Conservation (phyloP, 2,113 vertebrate species). For the Cololabis saira region DNA sequence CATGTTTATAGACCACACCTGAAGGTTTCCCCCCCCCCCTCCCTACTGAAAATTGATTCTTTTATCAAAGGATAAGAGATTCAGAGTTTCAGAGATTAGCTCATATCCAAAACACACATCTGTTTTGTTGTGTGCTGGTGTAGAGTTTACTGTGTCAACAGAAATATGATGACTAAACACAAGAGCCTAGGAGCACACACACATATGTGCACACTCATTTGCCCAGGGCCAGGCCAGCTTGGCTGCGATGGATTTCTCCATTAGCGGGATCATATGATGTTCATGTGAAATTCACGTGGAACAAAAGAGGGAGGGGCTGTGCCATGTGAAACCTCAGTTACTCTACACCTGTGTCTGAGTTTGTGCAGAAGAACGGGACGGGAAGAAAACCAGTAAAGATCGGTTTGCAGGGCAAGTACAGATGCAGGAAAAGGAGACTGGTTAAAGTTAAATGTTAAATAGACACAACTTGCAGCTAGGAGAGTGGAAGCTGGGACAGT, state of each 20-base stretch:
- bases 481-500: no score
- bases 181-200: conserved; percentile 28
- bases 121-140: conserved; percentile 41
- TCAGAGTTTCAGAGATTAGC: neutral
- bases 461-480: no score
- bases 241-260: conserved; percentile 60
- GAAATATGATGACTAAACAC: conserved; percentile 73
- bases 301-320: conserved; percentile 60
- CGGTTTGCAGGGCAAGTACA: neutral
- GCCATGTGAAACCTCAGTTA: conserved; percentile 39
- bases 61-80: neutral
- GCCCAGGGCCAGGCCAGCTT: conserved; percentile 55
- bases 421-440: no score
- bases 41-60: neutral
- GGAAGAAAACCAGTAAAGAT: conserved; percentile 15
- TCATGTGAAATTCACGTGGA: conserved; percentile 41
- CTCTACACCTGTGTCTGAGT: conserved; percentile 50
- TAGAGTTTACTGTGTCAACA: conserved; percentile 73
- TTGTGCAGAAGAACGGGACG: conserved; percentile 20
- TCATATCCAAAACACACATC: conserved; percentile 30
- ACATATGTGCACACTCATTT: conserved; percentile 28
- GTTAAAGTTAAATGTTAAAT: no score
- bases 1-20: conserved; percentile 6
- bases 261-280: conserved; percentile 64
- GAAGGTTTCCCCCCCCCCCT: neutral